These are phyloP conservation scores for Acanthoscelides obtectus DNA, from an alignment of 2,888 invertebrate genomes.

Conservation along the genomic window DNA sequence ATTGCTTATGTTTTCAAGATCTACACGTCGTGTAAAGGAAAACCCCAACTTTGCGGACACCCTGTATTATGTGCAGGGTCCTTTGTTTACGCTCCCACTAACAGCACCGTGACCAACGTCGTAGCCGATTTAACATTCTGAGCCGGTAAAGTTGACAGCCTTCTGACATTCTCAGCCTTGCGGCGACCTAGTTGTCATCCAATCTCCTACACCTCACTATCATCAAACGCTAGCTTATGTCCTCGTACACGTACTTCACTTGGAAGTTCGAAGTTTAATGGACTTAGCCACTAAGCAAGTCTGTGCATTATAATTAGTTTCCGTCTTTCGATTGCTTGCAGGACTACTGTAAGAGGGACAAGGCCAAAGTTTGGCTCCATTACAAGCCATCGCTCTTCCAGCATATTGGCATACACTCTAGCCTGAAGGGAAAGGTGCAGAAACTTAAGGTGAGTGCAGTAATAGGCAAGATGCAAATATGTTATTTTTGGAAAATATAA, in stretches of 20 bases:
- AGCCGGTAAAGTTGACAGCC: too few relatives aligned
- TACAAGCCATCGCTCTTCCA: slow-evolving; percentile 91
- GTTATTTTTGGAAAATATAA: too few relatives aligned
- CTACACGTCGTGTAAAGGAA: too few relatives aligned
- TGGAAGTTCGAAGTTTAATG: not conserved
- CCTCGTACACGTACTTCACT: not conserved
- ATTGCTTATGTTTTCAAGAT: too few relatives aligned
- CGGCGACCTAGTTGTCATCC: not conserved
- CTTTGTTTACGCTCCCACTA: too few relatives aligned
- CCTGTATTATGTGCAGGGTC: too few relatives aligned
- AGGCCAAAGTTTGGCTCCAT: slow-evolving; percentile 74
- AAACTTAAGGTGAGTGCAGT: slow-evolving; percentile 82
- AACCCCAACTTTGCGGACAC: too few relatives aligned
- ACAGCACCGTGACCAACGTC: too few relatives aligned
- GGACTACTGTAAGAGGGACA: slow-evolving; percentile 78
- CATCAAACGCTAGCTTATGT: not conserved
- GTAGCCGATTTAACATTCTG: too few relatives aligned
- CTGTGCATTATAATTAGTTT: not conserved
- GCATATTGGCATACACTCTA: slow-evolving; percentile 93
- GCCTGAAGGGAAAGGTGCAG: slow-evolving; percentile 92
- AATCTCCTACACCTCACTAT: not conserved
- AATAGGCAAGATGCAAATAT: too few relatives aligned
- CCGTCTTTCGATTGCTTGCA: slow-evolving; percentile 45
- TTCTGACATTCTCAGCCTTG: too few relatives aligned
- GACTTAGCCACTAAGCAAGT: not conserved